These are phyloP conservation scores for Megalurothrips usitatus DNA, from an alignment of 2,888 invertebrate genomes.

Conservation along the genomic window DNA sequence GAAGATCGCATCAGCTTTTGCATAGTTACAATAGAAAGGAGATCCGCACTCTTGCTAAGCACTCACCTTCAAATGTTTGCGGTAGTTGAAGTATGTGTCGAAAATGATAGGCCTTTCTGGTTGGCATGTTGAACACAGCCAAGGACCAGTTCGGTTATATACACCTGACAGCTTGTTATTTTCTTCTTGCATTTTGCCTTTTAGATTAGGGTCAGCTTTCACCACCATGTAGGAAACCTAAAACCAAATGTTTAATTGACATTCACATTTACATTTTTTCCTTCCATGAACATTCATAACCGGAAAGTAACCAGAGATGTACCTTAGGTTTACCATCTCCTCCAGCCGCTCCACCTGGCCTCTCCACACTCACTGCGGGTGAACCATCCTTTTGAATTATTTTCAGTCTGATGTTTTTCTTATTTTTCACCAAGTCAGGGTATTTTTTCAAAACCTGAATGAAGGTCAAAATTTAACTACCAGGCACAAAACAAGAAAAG, in stretches of 20 bases:
- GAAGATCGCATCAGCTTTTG: too few species aligned
- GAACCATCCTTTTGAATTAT: slow-evolving; percentile 52
- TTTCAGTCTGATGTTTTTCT: slow-evolving; percentile 80
- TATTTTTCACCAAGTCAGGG: slow-evolving; percentile 79
- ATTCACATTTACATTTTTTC: background rate
- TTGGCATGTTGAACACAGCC: slow-evolving; percentile 73
- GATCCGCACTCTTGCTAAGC: background rate
- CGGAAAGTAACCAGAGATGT: slow-evolving; percentile 2
- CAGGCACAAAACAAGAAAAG: background rate
- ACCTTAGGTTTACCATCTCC: slow-evolving; percentile 30
- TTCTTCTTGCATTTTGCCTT: slow-evolving; percentile 36
- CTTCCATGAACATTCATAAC: background rate
- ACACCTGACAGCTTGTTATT: slow-evolving; percentile 38
- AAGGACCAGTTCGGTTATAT: slow-evolving; percentile 57
- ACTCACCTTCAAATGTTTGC: slow-evolving; percentile 62
- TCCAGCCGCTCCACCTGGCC: slow-evolving; percentile 44
- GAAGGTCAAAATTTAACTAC: background rate
- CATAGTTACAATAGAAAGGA: too few species aligned
- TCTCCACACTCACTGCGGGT: slow-evolving; percentile 47
- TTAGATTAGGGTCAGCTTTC: slow-evolving; percentile 46
- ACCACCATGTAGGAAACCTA: slow-evolving; percentile 52
- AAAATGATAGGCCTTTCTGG: slow-evolving; percentile 65
- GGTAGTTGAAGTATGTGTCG: slow-evolving; percentile 70
- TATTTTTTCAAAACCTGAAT: slow-evolving; percentile 71
- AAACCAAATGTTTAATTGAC: background rate